These are phyloP conservation scores for Talpa occidentalis DNA, from an alignment of 2,113 vertebrate genomes.

Conservation along the genomic window DNA sequence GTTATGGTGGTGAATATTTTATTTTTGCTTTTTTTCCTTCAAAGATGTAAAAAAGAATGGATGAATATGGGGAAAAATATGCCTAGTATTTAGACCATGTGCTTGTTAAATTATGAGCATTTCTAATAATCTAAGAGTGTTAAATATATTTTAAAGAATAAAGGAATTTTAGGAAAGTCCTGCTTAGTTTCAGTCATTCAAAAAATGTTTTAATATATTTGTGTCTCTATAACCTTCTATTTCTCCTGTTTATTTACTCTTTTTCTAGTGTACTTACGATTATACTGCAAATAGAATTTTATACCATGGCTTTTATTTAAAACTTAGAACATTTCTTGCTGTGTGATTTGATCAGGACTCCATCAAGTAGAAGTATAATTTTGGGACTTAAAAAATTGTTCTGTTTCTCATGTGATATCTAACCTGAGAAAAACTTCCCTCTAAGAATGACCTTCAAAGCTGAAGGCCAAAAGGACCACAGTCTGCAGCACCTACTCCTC, in stretches of 20 bases:
- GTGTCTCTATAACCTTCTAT: background rate
- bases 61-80: too few species aligned
- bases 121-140: background rate
- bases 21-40: too few species aligned
- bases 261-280: background rate
- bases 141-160: background rate
- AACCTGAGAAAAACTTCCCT: background rate
- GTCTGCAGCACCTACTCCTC: rapidly evolving
- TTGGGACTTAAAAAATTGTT: background rate
- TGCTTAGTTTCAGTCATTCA: background rate
- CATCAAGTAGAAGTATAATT: background rate
- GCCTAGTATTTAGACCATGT: background rate
- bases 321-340: background rate
- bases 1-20: too few species aligned
- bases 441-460: background rate
- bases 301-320: background rate
- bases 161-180: constrained; percentile 5
- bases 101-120: background rate
- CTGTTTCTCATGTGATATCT: background rate
- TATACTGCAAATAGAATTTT: background rate
- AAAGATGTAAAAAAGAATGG: too few species aligned
- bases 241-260: background rate
- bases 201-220: background rate
- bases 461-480: background rate
- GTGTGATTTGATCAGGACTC: background rate